Conservation (phyloP, 2,797 vertebrate genomes). For the Leptatherina wallacei region DNA sequence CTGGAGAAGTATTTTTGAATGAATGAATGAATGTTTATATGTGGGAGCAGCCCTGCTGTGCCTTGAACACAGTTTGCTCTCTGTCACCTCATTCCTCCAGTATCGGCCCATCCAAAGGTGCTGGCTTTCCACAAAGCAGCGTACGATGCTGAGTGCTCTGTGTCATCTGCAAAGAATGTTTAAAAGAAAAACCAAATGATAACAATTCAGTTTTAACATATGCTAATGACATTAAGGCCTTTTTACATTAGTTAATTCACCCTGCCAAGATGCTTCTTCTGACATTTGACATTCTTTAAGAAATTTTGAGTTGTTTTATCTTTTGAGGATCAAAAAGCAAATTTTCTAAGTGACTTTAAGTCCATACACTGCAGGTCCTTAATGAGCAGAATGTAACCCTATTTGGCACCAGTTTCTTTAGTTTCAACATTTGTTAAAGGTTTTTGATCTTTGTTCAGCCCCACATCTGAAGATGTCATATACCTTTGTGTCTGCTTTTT, state of each 20-base stretch:
- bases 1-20: constrained; percentile 48
- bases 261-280: constrained; percentile 12
- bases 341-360: not conserved
- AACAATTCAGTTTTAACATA: constrained; percentile 43
- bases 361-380: not conserved
- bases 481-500: not conserved
- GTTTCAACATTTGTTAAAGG: not conserved
- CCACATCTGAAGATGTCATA: not conserved
- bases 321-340: not conserved
- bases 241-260: constrained; percentile 46
- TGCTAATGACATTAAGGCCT: constrained; percentile 38
- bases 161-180: constrained; percentile 46
- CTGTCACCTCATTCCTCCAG: constrained; percentile 42
- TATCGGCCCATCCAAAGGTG: constrained; percentile 40
- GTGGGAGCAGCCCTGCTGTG: constrained; percentile 84
- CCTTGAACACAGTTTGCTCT: constrained; percentile 70
- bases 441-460: not conserved
- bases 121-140: constrained; percentile 59
- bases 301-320: not conserved
- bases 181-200: constrained; percentile 33
- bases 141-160: constrained; percentile 49
- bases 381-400: not conserved
- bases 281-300: constrained; percentile 51
- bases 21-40: constrained; percentile 48
- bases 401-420: not conserved